Conservation (phyloP, 2,888 invertebrate genomes). For the Orchesella flavescens region DNA sequence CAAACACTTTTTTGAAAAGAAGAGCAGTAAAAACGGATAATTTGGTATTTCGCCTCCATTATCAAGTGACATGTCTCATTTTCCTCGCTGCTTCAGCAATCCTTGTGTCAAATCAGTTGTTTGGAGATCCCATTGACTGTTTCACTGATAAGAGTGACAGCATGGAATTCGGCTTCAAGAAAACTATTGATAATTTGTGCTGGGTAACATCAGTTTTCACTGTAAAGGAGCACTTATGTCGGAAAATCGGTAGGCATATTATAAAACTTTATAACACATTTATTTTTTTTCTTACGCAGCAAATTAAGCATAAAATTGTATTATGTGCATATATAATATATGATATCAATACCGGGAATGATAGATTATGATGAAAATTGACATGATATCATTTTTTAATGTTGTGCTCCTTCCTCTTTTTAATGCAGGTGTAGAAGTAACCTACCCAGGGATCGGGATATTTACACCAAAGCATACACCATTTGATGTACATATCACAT, state of each 20-base stretch:
- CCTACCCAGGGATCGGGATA: constrained; percentile 84
- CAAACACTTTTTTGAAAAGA: constrained; percentile 14
- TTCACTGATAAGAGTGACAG: constrained; percentile 83
- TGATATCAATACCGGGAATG: background rate
- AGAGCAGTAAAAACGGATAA: constrained; percentile 79
- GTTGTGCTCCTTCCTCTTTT: too few species aligned
- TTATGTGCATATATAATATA: background rate
- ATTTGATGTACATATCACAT: constrained; percentile 73
- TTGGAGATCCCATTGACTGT: constrained; percentile 92
- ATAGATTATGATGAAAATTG: background rate
- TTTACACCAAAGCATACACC: constrained; percentile 14
- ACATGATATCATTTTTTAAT: background rate
- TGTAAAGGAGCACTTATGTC: constrained; percentile 88
- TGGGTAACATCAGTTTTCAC: constrained; percentile 95
- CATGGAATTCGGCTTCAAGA: constrained; percentile 73
- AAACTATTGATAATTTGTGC: constrained; percentile 91
- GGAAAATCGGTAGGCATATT: constrained; percentile 24
- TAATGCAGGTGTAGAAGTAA: constrained; percentile 80
- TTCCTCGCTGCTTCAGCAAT: constrained; percentile 88
- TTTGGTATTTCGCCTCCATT: constrained; percentile 90
- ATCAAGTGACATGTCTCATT: constrained; percentile 88
- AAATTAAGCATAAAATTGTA: constrained; percentile 32
- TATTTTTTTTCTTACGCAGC: background rate
- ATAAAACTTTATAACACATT: background rate
- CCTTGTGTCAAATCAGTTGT: constrained; percentile 91